These are phyloP conservation scores for Anabas testudineus DNA, from an alignment of 2,797 vertebrate species.

Conservation along the genomic window DNA sequence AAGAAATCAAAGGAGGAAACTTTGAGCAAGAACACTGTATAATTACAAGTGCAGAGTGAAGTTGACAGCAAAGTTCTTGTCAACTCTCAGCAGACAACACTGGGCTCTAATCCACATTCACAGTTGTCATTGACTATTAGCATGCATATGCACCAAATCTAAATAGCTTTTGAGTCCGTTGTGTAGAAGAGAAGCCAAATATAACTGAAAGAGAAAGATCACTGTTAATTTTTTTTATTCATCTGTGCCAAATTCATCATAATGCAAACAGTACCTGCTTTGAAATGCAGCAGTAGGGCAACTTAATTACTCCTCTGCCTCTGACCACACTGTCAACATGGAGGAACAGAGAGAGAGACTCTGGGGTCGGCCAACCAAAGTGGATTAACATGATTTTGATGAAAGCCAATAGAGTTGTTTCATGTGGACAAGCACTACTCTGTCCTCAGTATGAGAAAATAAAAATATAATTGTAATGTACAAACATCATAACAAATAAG, in stretches of 20 bases:
- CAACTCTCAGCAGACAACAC: constrained; percentile 40
- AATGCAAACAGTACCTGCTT: constrained; percentile 30
- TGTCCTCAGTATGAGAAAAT: constrained; percentile 6
- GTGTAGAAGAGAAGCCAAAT: constrained; percentile 1
- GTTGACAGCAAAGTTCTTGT: constrained; percentile 35
- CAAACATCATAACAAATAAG: constrained; percentile 11
- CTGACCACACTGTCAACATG: constrained; percentile 41
- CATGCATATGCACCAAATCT: background rate
- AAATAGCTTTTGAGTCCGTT: constrained; percentile 21
- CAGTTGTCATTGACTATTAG: constrained; percentile 21
- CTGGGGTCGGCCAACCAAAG: constrained; percentile 34
- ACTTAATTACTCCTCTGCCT: constrained; percentile 51
- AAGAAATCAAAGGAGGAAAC: constrained; percentile 64
- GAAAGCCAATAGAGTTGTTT: constrained; percentile 33
- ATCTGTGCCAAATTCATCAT: constrained; percentile 30
- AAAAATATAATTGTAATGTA: background rate
- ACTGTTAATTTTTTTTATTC: constrained; percentile 31
- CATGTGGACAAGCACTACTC: constrained; percentile 2
- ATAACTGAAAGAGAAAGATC: background rate
- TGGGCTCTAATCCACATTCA: constrained; percentile 29
- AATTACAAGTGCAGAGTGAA: constrained; percentile 41
- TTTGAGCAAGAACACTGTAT: constrained; percentile 33
- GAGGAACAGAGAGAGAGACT: constrained; percentile 10
- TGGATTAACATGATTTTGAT: constrained; percentile 59
- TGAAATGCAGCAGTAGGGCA: constrained; percentile 30